phyloP scores from a whole-genome alignment of 2,888 invertebrate genomes.

The Eupithecia abbreviata region DNA sequence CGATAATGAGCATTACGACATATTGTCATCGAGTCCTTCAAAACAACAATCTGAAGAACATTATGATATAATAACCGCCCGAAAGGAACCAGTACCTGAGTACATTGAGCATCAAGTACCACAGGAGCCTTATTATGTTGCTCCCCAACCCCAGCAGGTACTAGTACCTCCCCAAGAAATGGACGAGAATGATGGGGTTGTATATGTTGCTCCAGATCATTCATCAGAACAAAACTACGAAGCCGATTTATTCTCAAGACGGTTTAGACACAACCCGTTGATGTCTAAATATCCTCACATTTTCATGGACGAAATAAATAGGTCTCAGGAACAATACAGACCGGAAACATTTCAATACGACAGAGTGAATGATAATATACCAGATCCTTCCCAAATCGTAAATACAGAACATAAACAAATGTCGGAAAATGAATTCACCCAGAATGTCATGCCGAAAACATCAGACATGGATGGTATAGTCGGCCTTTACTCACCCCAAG shows the following conservation, averaged over 20 bases:
- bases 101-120: background rate
- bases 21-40: constrained; percentile 26
- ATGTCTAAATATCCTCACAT: constrained; percentile 76
- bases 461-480: constrained; percentile 55
- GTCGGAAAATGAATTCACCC: background rate
- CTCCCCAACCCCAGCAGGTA: background rate
- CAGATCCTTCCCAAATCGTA: background rate
- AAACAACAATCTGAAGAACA: constrained; percentile 23
- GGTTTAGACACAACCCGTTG: constrained; percentile 57
- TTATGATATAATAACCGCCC: constrained; percentile 28
- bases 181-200: background rate
- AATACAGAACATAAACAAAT: background rate
- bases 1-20: constrained; percentile 25
- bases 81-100: constrained; percentile 26
- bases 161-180: background rate
- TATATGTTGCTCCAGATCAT: background rate
- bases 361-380: constrained; percentile 26
- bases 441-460: background rate
- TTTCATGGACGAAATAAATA: constrained; percentile 62
- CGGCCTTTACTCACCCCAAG: constrained; percentile 48
- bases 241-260: constrained; percentile 45
- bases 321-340: constrained; percentile 53
- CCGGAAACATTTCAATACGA: constrained; percentile 36
- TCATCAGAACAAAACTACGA: constrained; percentile 6
- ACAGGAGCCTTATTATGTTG: background rate